Base-by-base conservation (phyloP, 2,797 vertebrate genomes). In the Cuculus canorus region DNA sequence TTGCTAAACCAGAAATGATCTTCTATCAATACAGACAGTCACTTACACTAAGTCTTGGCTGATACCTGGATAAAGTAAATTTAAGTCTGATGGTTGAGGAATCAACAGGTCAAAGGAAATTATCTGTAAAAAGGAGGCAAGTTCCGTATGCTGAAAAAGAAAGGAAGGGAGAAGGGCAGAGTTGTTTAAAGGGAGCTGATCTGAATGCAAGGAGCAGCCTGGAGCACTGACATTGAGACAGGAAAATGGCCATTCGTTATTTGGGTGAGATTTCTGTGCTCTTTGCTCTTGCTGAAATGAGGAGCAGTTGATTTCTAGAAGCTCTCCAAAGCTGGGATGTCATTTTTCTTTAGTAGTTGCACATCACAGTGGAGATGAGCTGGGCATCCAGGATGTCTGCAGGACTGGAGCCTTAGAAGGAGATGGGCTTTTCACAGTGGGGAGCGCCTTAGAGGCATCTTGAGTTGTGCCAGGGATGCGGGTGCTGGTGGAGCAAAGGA, bases 351-450 rank as follows among this genome's bases (percentile, higher is more conserved):
- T 71, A 86, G 57, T 65, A 82, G 4, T 10, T 25, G 9, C 30
- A n/a, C 24, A 15, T 11, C n/a, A 13, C 23, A 15, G 19, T 50
- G 68, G 77, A 28, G 37, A 13, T 2, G 17, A 88, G 66, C 80
- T 60, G 2, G 57, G 19, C 32, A 27, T 7, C 54, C 54, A 18
- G 32, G 25, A 24, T 24, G 47, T 25, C 37, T 52, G 48, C 9
- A 47, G 65, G 47, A 4, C 18, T 1, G 0, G 24, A 75, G 30
- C 39, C 18, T 50, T 43, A 50, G 4, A 25, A 24, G 37, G 8
- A 27, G 23, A 15, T 32, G 35, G 30, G 9, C 2, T 77, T 69
- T 28, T 16, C n/a, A 35, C 11, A 1, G 0, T 1, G 30, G 27
- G 27, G 27, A 24, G 3, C 60, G 17, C 13, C 33, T 10, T 10